Conservation (phyloP, 2,797 vertebrate genomes). For the Sternotherus odoratus region DNA sequence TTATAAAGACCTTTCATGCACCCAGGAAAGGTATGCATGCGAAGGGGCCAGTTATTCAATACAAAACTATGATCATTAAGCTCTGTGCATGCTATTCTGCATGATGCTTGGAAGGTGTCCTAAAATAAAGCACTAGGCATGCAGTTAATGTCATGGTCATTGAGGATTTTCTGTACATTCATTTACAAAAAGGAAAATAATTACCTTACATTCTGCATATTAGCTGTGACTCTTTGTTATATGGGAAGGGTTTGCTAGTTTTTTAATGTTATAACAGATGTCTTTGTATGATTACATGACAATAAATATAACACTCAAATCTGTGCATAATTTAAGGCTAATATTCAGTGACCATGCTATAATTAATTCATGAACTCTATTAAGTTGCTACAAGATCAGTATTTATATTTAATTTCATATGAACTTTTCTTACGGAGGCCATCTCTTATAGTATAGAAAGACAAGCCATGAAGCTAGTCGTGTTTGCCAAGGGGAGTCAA, state of each 20-base stretch:
- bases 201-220: not conserved
- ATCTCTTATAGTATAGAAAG: not conserved
- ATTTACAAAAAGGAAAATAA: not conserved
- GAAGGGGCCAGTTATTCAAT: not conserved
- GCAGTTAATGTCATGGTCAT: not conserved
- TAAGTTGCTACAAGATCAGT: not conserved
- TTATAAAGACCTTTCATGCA: not conserved
- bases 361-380: conserved; percentile 33
- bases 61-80: not conserved
- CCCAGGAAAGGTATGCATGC: not conserved
- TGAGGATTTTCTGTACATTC: not conserved
- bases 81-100: not conserved
- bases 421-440: conserved; percentile 4
- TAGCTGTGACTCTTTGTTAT: not conserved
- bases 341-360: conserved; percentile 22
- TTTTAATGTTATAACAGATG: not conserved
- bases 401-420: conserved; percentile 23
- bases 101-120: not conserved
- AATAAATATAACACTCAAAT: conserved; percentile 12
- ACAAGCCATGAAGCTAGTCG: not conserved
- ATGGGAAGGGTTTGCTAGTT: not conserved
- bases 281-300: not conserved
- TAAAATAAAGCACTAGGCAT: not conserved
- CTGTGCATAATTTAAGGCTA: conserved; percentile 6
- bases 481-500: conserved; percentile 34